Evolutionary conservation across 2,797 vertebrate genomes (phyloP).

Genomic region (Prunella strophiata): DNA sequence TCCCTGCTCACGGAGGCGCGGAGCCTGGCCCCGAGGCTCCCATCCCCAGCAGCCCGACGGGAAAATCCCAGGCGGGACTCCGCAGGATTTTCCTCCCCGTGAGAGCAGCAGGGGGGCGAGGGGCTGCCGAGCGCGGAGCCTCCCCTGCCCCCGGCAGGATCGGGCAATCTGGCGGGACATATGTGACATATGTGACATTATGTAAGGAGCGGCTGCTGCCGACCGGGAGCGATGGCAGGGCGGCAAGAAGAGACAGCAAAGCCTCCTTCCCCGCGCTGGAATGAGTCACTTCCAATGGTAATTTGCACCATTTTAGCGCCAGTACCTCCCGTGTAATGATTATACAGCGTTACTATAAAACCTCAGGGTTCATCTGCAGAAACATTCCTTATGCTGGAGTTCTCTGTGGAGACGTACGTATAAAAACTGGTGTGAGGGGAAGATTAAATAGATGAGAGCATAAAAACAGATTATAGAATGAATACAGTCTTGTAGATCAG

Average conservation of each 20-base stretch:
- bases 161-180: neutral
- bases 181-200: neutral
- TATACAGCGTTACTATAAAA: slow-evolving; percentile 20
- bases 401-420: slow-evolving; percentile 14
- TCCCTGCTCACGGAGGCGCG: accelerated
- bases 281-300: neutral
- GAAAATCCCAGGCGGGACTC: neutral
- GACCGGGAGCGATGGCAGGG: neutral
- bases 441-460: slow-evolving; percentile 50
- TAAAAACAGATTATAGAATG: slow-evolving; percentile 44
- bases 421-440: slow-evolving; percentile 17
- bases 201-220: slow-evolving; percentile 2
- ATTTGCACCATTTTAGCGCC: neutral
- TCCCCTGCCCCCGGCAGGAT: neutral
- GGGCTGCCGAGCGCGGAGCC: neutral
- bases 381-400: neutral
- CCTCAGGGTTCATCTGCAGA: slow-evolving; percentile 4
- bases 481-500: neutral
- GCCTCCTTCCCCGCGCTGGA: neutral
- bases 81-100: neutral
- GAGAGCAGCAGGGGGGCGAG: neutral
- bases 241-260: neutral
- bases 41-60: neutral
- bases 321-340: neutral
- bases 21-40: too few relatives aligned